Conservation (phyloP, 2,888 invertebrate species). For the Chromoteleia sp. region DNA sequence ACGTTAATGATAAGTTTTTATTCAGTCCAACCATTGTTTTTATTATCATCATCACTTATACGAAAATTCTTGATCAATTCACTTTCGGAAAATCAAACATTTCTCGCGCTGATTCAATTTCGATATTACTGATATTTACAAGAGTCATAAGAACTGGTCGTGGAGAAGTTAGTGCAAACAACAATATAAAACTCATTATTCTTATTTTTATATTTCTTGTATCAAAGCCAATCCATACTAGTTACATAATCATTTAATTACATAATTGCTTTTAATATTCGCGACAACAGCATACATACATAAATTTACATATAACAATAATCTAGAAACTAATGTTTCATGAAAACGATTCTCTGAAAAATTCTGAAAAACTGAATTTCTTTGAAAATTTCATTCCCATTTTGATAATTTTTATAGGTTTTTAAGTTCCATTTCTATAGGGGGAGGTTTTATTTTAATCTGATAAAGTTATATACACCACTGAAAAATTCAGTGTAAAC, state of each 20-base stretch:
- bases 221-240: conserved; percentile 52
- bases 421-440: no score
- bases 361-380: no score
- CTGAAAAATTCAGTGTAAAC: conserved; percentile 21
- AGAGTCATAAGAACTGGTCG: conserved; percentile 12
- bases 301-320: conserved; percentile 46
- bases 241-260: conserved; percentile 24
- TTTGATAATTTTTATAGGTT: no score
- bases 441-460: no score
- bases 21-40: conserved; percentile 54
- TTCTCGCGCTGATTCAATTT: conserved; percentile 10
- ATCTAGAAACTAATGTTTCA: no score
- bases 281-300: conserved; percentile 39
- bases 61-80: conserved; percentile 49
- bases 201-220: conserved; percentile 33
- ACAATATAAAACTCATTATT: conserved; percentile 30
- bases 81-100: conserved; percentile 33
- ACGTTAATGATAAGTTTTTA: conserved; percentile 58
- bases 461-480: conserved; percentile 31
- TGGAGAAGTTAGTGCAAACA: conserved; percentile 37
- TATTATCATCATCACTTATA: conserved; percentile 46
- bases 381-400: no score
- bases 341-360: no score
- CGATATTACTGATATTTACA: conserved; percentile 24
- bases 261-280: conserved; percentile 10